phyloP scores from a whole-genome alignment of 2,113 vertebrate genomes.

The Bambusicola thoracicus region DNA sequence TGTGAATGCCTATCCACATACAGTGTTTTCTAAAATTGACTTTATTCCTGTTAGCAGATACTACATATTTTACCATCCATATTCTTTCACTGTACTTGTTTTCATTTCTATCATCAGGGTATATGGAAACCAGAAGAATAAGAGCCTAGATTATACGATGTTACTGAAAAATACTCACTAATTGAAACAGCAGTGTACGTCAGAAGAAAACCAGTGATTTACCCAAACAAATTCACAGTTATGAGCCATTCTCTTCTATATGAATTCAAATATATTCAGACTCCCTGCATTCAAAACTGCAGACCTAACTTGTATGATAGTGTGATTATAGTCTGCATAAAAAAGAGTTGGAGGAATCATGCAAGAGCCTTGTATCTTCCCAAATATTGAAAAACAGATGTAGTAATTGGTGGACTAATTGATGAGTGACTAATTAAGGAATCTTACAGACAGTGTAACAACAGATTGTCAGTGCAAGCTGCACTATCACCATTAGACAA shows the following conservation, averaged over 20 bases:
- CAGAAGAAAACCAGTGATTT: background rate
- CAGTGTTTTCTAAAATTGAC: background rate
- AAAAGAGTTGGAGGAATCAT: background rate
- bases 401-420: background rate
- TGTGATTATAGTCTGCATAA: background rate
- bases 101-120: background rate
- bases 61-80: background rate
- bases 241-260: background rate
- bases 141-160: background rate
- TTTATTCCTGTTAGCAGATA: background rate
- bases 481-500: background rate
- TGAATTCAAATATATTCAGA: background rate
- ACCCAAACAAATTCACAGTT: background rate
- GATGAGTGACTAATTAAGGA: background rate
- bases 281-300: background rate
- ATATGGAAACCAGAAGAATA: background rate
- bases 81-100: background rate
- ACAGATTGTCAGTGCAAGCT: background rate
- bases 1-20: rapidly evolving
- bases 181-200: background rate
- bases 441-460: background rate
- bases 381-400: background rate
- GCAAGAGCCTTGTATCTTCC: background rate
- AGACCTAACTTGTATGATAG: background rate
- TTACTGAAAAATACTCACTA: background rate